Evolutionary conservation across 2,797 vertebrate species (phyloP).

Genomic region (Hylomyscus alleni): DNA sequence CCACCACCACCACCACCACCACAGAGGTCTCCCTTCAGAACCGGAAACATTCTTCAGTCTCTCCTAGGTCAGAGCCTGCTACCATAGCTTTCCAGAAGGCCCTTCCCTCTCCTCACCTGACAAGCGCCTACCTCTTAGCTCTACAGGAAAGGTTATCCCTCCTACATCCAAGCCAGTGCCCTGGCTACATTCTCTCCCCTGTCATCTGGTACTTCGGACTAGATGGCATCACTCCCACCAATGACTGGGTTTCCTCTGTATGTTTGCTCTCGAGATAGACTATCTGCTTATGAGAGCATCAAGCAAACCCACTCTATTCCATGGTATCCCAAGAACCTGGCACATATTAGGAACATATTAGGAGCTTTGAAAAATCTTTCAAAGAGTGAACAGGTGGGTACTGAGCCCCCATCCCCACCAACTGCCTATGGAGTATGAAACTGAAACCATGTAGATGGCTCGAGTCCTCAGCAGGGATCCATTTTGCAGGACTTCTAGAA

Average conservation of each 20-base stretch:
- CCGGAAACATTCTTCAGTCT: background rate
- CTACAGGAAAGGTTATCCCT: background rate
- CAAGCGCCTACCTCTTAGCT: background rate
- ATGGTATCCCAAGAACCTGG: accelerated
- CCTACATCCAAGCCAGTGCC: background rate
- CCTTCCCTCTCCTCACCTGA: background rate
- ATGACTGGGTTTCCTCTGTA: background rate
- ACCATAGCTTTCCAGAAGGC: background rate
- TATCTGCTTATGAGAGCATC: background rate
- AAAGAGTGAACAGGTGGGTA: background rate
- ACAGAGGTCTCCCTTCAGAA: background rate
- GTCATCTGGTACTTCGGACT: background rate
- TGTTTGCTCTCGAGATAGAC: background rate
- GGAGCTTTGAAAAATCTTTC: background rate
- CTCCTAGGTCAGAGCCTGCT: background rate
- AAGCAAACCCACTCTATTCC: too few species aligned
- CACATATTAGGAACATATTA: background rate
- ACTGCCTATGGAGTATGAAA: background rate
- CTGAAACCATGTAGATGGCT: background rate
- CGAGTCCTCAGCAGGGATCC: background rate
- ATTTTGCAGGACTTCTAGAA: background rate
- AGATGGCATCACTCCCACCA: background rate
- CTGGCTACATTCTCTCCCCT: background rate
- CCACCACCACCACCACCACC: too few species aligned
- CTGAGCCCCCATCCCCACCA: background rate